phyloP scores from a whole-genome alignment of 2,113 vertebrate genomes.

The Stigmatopora nigra region DNA sequence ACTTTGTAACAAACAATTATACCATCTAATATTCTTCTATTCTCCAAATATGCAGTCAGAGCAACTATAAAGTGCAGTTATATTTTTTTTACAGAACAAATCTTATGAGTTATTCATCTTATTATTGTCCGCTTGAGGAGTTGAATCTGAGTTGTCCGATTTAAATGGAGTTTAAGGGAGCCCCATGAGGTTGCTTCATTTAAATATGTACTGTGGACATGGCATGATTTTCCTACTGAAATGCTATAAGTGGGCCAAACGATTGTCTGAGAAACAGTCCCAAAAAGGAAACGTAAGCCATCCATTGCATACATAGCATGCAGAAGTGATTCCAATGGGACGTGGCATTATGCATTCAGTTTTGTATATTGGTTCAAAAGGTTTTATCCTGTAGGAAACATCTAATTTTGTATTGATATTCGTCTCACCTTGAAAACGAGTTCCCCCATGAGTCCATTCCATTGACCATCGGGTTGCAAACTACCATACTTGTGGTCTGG shows the following conservation, averaged over 20 bases:
- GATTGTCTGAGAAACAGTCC: background rate
- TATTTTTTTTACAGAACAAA: background rate
- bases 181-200: background rate
- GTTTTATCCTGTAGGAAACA: background rate
- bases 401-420: background rate
- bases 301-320: conserved; percentile 7
- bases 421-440: conserved; percentile 89
- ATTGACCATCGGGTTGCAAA: conserved; percentile 85
- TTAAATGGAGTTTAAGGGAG: conserved; percentile 19
- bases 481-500: conserved; percentile 96
- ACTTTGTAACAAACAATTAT: background rate
- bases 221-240: conserved; percentile 1
- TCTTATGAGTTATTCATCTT: background rate
- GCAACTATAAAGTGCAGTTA: background rate
- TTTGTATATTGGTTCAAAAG: conserved; percentile 4
- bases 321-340: conserved; percentile 12
- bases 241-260: conserved; percentile 8
- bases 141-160: conserved; percentile 8
- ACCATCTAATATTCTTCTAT: background rate
- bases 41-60: background rate
- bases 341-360: conserved; percentile 3
- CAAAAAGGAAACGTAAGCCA: background rate
- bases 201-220: conserved; percentile 23
- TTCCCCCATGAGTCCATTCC: conserved; percentile 96
- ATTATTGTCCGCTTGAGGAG: background rate